phyloP scores from a whole-genome alignment of 2,113 vertebrate species.

The Ciconia boyciana region DNA sequence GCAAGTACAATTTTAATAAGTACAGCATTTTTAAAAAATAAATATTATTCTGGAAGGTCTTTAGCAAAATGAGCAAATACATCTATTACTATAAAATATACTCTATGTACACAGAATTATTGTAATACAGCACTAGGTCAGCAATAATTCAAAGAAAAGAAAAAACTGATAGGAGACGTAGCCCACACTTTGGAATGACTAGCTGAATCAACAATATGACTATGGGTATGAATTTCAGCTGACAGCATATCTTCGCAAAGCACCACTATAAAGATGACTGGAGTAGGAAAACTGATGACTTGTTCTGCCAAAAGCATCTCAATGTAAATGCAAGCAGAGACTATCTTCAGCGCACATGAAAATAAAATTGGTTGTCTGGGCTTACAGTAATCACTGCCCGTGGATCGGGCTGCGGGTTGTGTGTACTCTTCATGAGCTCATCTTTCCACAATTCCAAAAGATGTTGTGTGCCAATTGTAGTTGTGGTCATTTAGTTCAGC shows the following conservation, averaged over 20 bases:
- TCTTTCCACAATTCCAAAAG: background rate
- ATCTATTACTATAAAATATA: background rate
- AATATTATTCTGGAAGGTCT: background rate
- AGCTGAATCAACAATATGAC: background rate
- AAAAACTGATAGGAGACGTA: background rate
- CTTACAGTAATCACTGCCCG: background rate
- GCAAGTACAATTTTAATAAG: background rate
- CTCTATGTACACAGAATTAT: background rate
- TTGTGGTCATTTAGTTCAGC: background rate
- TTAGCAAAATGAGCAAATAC: background rate
- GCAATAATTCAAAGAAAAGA: background rate
- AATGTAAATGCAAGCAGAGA: background rate
- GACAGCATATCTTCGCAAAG: background rate
- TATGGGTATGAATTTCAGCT: background rate
- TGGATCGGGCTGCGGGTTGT: background rate
- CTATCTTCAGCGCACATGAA: background rate
- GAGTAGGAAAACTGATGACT: background rate
- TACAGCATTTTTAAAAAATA: background rate
- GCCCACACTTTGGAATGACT: background rate
- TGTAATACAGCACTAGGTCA: background rate
- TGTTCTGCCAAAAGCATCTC: background rate
- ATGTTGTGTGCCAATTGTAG: rapidly evolving
- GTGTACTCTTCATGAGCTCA: background rate
- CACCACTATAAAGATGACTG: background rate
- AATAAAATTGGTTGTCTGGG: background rate